Evolutionary conservation across 2,797 vertebrate species (phyloP).

Genomic region (Percopsis omiscomaycus): DNA sequence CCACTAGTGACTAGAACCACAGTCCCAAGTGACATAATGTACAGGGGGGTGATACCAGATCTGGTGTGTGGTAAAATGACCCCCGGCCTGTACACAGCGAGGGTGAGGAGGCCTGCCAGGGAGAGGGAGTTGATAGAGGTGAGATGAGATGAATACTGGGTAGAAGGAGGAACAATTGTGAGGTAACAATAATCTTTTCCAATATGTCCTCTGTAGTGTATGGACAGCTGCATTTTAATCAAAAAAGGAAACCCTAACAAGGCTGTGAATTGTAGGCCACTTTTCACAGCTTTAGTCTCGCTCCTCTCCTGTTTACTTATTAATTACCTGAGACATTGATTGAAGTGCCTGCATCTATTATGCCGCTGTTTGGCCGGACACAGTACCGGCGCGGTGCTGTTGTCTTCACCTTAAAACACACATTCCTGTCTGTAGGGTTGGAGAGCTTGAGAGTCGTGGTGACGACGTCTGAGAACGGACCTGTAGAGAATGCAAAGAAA

Average conservation of each 20-base stretch:
- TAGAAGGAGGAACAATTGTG: no score
- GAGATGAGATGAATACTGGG: no score
- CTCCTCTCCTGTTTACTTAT: background rate
- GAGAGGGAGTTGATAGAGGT: no score
- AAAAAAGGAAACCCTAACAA: no score
- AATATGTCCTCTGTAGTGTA: no score
- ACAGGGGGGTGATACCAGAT: conserved; percentile 64
- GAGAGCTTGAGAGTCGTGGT: conserved; percentile 95
- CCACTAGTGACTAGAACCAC: conserved; percentile 36
- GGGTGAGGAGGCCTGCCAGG: conserved; percentile 25
- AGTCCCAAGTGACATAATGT: conserved; percentile 44
- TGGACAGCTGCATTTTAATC: no score
- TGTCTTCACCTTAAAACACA: conserved; percentile 99
- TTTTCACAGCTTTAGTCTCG: conserved; percentile 1
- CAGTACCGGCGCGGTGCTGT: conserved; percentile 98
- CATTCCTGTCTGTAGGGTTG: conserved; percentile 95
- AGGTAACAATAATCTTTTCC: no score
- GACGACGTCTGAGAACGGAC: conserved; percentile 98
- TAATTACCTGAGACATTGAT: conserved; percentile 95
- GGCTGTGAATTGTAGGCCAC: no score
- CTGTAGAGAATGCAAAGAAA: conserved; percentile 65
- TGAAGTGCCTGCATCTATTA: conserved; percentile 94
- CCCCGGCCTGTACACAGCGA: conserved; percentile 58
- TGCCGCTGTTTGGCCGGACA: conserved; percentile 96
- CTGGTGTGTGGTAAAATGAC: conserved; percentile 61